Evolutionary conservation across 2,888 invertebrate species (phyloP), one percentile per base, ranked within the genome.

Genomic region (Dione vanillae): DNA sequence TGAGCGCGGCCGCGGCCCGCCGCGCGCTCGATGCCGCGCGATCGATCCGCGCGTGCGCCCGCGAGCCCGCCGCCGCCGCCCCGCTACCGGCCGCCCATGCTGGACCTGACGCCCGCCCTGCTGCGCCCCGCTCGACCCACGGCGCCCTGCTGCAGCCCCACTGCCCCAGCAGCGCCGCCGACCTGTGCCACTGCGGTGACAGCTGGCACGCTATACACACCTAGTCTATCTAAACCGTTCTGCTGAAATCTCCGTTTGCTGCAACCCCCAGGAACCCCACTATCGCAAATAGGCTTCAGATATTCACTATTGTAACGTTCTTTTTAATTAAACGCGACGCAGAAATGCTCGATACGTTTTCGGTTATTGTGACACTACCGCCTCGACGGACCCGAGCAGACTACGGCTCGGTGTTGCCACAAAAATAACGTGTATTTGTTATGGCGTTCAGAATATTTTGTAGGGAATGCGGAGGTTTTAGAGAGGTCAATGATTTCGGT

Each of bases 401-500:
- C 64, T 64, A 51, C 47, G 37, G 51, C n/a, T 70, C 74, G 66
- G 74, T 77, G 77, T 77, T 76, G 77, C 78, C 73, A 71, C 62
- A 62, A 65, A 73, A 77, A 77, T 71, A 71, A 73, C 67, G 67
- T 59, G 43, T 52, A 54, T 61, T 67, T 67, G 70, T 70, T 74
- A 67, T 71, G 69, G 58, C 71, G 72, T 68, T 69, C 69, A 64
- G 65, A 70, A 76, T 77, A 75, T 76, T 77, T 74, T 71, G 75
- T 80, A 77, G 80, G 78, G 80, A 81, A 83, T 85, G 83, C 85
- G 81, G 82, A 83, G 82, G 80, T 84, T 85, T 80, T 74, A 78
- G 79, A 80, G 82, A 83, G 87, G 86, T 87, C 85, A 83, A 85
- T 83, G 86, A 85, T 80, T 83, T 82, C 79, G 83, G 83, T 78